phyloP scores from a whole-genome alignment of 2,888 invertebrate species.

The Myopa testacea region DNA sequence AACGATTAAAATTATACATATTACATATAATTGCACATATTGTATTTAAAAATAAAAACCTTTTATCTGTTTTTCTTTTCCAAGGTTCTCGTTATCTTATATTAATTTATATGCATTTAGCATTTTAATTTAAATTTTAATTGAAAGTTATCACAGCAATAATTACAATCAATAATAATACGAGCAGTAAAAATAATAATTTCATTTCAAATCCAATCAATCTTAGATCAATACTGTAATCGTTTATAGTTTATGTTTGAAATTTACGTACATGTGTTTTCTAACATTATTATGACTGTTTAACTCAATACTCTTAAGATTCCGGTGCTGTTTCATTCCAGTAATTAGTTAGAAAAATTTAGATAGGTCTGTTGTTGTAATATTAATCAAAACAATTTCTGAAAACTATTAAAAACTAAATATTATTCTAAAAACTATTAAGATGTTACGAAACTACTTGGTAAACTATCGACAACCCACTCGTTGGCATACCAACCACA shows the following conservation, averaged over 20 bases:
- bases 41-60: no score
- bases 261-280: background rate
- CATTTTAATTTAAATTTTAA: constrained; percentile 46
- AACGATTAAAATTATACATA: background rate
- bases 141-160: constrained; percentile 68
- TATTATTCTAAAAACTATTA: no score
- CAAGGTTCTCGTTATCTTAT: background rate
- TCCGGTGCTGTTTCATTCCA: no score
- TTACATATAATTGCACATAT: no score
- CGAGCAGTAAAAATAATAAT: constrained; percentile 21
- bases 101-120: background rate
- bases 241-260: constrained; percentile 29
- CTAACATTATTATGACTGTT: no score
- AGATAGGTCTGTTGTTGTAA: background rate
- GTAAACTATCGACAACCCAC: no score
- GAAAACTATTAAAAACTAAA: no score
- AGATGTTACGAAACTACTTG: no score
- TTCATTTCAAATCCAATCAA: constrained; percentile 38
- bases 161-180: constrained; percentile 44
- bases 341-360: no score
- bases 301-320: no score
- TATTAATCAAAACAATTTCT: background rate
- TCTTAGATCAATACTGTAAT: background rate
- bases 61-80: no score
- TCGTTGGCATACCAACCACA: no score